Base-by-base conservation (phyloP, 2,113 vertebrate genomes). In the Corythaeola cristata region DNA sequence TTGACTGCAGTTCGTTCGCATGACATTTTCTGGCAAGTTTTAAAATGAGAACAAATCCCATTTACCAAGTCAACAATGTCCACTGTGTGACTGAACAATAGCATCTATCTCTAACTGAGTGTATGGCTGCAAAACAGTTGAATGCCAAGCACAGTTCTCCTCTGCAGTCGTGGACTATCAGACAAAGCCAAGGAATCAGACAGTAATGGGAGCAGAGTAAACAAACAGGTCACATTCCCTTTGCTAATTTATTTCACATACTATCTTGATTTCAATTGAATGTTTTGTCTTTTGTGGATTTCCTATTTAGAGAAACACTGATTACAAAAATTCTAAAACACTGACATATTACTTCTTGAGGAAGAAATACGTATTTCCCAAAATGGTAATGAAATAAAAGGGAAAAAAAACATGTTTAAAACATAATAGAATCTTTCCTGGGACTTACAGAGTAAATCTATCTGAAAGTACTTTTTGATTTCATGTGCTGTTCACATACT, bases 321-420 rank as follows among this genome's bases (percentile, higher is more conserved):
- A 11, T 3, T n/a, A 30, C 13, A 81, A 56, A 80, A 85, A 37
- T 16, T 28, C 21, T 37, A 16, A 27, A n/a, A 23, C 24, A 13
- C 3, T 0, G 0, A 37, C 10, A 3, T 8, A 4, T n/a, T 52
- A 35, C 11, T 69, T 60, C 19, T 28, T 9, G 4, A 60, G 26
- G 8, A 76, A 44, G 5, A 58, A 76, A 32, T 13, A 13, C 0
- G 1, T 15, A 52, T 44, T 15, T 4, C 11, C 9, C 8, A 23
- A 49, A 91, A 37, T 4, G 2, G 3, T 17, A 39, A 39, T 39
- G 32, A 45, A 47, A 15, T 44, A 44, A 44, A 44, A 39, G 11
- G 11, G 39, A 39, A 44, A 44, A 44, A 44, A 44, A 44, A 44
- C 13, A 44, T 44, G 6, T 10, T 32, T 30, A 16, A 45, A 55